phyloP scores from a whole-genome alignment of 2,113 vertebrate species.

The Euleptes europaea region DNA sequence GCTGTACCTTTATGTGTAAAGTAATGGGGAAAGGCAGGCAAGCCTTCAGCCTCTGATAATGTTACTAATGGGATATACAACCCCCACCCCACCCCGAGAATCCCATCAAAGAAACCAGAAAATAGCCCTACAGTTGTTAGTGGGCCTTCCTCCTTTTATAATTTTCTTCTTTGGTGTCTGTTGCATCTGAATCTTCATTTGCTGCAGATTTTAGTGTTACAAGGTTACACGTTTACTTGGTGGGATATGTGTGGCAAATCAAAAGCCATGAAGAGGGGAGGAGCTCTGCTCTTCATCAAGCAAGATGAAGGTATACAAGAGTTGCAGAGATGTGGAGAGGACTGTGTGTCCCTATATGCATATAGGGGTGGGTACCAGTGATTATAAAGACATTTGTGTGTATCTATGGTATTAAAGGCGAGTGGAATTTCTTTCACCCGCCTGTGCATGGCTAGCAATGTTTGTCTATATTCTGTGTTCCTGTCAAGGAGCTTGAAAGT shows the following conservation, averaged over 20 bases:
- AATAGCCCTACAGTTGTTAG: no score
- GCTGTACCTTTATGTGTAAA: background rate
- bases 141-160: background rate
- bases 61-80: background rate
- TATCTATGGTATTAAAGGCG: background rate
- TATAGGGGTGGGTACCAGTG: accelerated
- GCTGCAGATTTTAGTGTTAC: accelerated
- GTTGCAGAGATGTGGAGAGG: background rate
- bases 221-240: background rate
- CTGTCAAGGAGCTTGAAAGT: accelerated
- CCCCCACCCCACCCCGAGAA: background rate
- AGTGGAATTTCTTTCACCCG: background rate
- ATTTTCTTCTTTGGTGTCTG: accelerated
- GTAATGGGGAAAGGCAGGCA: background rate
- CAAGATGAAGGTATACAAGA: background rate
- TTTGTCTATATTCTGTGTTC: background rate
- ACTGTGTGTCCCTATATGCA: background rate
- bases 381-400: accelerated
- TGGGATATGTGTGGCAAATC: background rate
- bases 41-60: constrained; percentile 27
- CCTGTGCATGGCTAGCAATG: background rate
- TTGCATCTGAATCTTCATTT: background rate
- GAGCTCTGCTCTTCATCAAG: accelerated
- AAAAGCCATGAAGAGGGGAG: background rate
- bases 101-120: background rate